Conservation (phyloP, 53 echinoderm and acorn worm genomes). For the Apostichopus leukothele region DNA sequence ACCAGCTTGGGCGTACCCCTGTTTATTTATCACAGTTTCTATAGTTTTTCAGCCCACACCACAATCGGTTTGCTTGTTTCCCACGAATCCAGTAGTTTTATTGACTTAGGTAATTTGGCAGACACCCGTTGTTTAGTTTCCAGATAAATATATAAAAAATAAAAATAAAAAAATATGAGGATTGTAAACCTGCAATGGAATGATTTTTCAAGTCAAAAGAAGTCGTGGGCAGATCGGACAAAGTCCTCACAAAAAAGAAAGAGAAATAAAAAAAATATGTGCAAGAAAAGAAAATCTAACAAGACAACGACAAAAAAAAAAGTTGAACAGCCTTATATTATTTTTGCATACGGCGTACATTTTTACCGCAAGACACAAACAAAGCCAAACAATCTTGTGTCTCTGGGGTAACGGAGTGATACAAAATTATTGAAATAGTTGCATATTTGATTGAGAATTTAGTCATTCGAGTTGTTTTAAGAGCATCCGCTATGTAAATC, state of each 20-base stretch:
- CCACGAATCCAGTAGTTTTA: constrained; percentile 43
- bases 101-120: constrained; percentile 44
- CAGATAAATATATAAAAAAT: background rate
- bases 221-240: background rate
- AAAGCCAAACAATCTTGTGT: too few relatives aligned
- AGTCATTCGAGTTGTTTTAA: too few relatives aligned
- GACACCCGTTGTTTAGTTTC: constrained; percentile 24
- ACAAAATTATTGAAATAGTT: too few relatives aligned
- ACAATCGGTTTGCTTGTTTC: constrained; percentile 41
- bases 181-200: background rate
- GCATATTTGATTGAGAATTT: too few relatives aligned
- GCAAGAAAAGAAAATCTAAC: background rate
- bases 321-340: background rate
- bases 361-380: too few relatives aligned
- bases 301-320: background rate
- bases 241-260: background rate
- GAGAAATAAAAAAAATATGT: background rate
- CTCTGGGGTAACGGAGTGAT: too few relatives aligned
- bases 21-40: constrained; percentile 43
- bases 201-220: background rate
- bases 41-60: constrained; percentile 27
- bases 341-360: too few relatives aligned
- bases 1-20: constrained; percentile 29
- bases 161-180: background rate
- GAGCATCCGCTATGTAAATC: too few relatives aligned